Base-by-base conservation (phyloP, 1,140 invertebrate species). In the Cyclina sinensis region DNA sequence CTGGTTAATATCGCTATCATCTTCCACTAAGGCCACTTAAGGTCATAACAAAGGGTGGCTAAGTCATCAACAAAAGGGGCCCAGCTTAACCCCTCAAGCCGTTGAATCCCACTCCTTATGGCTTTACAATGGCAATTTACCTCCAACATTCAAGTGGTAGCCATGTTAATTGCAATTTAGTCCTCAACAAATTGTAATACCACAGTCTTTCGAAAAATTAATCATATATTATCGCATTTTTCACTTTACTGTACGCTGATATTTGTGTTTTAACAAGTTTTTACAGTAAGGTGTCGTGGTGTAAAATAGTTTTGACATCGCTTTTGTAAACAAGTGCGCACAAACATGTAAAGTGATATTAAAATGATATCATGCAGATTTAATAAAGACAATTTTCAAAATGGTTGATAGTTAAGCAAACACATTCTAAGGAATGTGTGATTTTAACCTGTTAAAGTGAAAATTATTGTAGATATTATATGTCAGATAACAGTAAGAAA, bases 81-180 rank as follows among this genome's bases (percentile, higher is more conserved):
- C 65, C 0, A 62, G 32, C 65, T 70, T 70, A 37, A 35, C 65
- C 65, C 35, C 32, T 70, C n/a, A n/a, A 70, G 32, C 18, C 37
- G 65, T 70, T 18, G 18, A 37, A 70, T 70, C 30, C 65, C 32
- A 30, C 65, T 70, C 11, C 32, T 35, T 43, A 16, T 37, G 11
- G 24, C 48, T 51, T 37, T 79, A 30, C 18, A 37, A 78, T 35
- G 30, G n/a, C n/a, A 54, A 51, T 35, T 24, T 39, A 48, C 16
- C 5, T 51, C 35, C 4, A 30, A 18, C 12, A 14, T 30, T 30
- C 11, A 21, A 30, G n/a, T 78, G 59, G 12, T 35, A 48, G 48
- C 16, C 68, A 0, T 3, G 0, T n/a, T 68, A 51, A 86, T 80
- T 82, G 80, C 80, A 82, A 82, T 82, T 82, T 82, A 82, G 37